Evolutionary conservation across 2,797 vertebrate species (phyloP).

Genomic region (Sebastes miniatus): DNA sequence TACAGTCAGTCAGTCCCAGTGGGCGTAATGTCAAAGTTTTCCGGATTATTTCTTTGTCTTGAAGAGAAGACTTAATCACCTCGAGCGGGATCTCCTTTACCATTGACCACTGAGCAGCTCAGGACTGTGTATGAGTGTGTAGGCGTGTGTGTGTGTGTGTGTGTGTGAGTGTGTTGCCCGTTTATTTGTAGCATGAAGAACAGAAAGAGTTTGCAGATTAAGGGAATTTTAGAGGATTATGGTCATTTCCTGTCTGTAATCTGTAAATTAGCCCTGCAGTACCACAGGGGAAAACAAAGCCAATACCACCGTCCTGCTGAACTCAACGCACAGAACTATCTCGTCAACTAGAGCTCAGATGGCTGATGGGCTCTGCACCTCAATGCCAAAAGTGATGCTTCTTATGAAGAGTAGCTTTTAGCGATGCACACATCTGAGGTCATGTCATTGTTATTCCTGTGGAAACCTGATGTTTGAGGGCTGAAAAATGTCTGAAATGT

Average conservation of each 20-base stretch:
- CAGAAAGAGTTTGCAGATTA: conserved; percentile 78
- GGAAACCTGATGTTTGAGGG: no score
- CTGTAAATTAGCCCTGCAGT: conserved; percentile 68
- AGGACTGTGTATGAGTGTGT: conserved; percentile 6
- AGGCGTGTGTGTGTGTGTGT: not conserved
- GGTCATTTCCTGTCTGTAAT: conserved; percentile 77
- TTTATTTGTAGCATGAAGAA: conserved; percentile 77
- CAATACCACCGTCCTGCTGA: conserved; percentile 5
- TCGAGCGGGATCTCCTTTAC: conserved; percentile 56
- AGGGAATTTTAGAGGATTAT: conserved; percentile 73
- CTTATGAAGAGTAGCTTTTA: not conserved
- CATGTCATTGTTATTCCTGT: not conserved
- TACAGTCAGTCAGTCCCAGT: conserved; percentile 12
- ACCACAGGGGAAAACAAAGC: conserved; percentile 47
- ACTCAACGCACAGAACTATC: conserved; percentile 4
- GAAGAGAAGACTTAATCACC: conserved; percentile 57
- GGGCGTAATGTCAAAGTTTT: conserved; percentile 5
- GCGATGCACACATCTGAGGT: no score
- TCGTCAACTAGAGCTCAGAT: not conserved
- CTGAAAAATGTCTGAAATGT: not conserved
- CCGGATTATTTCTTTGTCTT: conserved; percentile 52
- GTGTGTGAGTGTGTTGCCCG: conserved; percentile 39
- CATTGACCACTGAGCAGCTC: conserved; percentile 62
- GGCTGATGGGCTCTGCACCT: not conserved
- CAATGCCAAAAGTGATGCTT: no score